Evolutionary conservation across 2,797 vertebrate species (phyloP).

Genomic region (Pseudochirops corinnae): DNA sequence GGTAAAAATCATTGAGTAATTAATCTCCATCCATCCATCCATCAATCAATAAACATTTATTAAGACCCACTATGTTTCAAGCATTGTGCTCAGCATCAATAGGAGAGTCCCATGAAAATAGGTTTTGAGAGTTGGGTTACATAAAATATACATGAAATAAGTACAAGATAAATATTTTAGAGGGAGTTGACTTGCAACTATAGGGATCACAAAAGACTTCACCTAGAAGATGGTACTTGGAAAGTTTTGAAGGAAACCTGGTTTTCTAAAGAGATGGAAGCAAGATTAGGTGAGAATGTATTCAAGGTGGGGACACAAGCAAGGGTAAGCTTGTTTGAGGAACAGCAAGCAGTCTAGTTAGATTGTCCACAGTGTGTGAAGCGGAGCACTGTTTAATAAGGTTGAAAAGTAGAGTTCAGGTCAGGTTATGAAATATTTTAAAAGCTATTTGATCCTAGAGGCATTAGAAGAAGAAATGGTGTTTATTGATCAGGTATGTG

Average conservation of each 20-base stretch:
- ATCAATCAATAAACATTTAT: not conserved
- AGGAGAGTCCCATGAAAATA: not conserved
- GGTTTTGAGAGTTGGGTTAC: not conserved
- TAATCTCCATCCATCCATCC: not conserved
- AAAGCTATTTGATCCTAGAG: not conserved
- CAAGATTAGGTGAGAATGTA: not conserved
- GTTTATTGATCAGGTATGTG: not conserved
- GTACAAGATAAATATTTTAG: not conserved
- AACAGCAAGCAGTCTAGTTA: not conserved
- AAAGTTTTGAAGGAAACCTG: not conserved
- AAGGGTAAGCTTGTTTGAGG: not conserved
- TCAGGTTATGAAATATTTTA: conserved; percentile 2
- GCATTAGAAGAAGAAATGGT: not conserved
- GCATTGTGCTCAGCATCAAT: not conserved
- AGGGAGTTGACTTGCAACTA: not conserved
- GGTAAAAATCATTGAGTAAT: not conserved
- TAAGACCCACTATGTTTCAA: not conserved
- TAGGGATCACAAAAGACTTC: not conserved
- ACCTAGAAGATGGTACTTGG: not conserved
- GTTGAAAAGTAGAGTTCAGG: not conserved
- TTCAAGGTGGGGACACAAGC: not conserved
- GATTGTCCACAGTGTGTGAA: not conserved
- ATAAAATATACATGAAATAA: not conserved
- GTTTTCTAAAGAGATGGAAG: not conserved
- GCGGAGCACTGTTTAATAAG: not conserved